Evolutionary conservation across 2,888 invertebrate genomes (phyloP).

Genomic region (Drosophila pseudotakahashii): DNA sequence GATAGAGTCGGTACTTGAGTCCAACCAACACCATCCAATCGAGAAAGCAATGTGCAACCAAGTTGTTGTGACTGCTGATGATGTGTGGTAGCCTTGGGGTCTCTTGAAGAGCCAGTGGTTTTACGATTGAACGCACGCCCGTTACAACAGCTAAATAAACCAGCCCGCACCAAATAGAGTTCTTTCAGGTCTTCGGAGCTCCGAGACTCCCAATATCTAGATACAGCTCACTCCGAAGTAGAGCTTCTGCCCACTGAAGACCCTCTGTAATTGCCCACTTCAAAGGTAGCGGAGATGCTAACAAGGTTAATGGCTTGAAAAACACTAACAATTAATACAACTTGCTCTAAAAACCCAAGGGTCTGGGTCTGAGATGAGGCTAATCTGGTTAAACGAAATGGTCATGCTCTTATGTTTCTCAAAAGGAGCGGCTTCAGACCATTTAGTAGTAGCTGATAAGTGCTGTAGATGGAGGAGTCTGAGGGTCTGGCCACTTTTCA

Average conservation of each 20-base stretch:
- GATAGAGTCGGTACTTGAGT: neutral
- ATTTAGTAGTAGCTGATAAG: conserved; percentile 20
- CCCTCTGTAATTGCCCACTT: conserved; percentile 35
- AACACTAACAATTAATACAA: conserved; percentile 24
- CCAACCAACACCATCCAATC: conserved; percentile 3
- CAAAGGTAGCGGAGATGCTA: conserved; percentile 40
- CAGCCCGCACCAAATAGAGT: conserved; percentile 49
- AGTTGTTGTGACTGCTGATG: conserved; percentile 32
- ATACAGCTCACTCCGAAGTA: conserved; percentile 19
- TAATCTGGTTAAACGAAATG: neutral
- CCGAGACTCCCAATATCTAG: conserved; percentile 2
- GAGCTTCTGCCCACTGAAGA: conserved; percentile 31
- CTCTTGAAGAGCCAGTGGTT: conserved; percentile 61
- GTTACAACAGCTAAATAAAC: conserved; percentile 53
- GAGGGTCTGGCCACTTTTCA: neutral
- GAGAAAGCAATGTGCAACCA: conserved; percentile 56
- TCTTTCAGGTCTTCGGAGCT: conserved; percentile 38
- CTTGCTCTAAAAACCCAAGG: conserved; percentile 22
- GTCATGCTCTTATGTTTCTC: neutral
- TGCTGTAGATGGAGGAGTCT: conserved; percentile 10
- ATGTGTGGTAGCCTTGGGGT: conserved; percentile 66
- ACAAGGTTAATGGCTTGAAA: conserved; percentile 67
- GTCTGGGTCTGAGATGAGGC: conserved; percentile 3
- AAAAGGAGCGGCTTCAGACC: conserved; percentile 6
- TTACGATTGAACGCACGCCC: conserved; percentile 63